A percentile compares a stretch with the other conserved stretches of the same genome.
Evolutionary conservation across 1,140 invertebrate species (phyloP).

Genomic region (Diploscapter pachys): DNA sequence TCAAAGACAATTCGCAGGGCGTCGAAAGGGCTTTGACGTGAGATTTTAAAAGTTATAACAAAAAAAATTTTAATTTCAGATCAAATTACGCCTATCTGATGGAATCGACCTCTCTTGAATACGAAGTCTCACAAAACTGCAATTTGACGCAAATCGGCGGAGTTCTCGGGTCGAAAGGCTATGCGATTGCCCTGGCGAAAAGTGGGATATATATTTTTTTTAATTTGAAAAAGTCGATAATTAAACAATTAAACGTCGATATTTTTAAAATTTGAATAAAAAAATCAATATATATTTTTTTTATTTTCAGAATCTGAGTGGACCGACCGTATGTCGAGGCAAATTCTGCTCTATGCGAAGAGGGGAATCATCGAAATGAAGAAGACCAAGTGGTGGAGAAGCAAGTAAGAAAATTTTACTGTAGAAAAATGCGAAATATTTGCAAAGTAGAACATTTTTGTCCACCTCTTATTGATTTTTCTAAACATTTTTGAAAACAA

Average conservation of each 20-base stretch:
- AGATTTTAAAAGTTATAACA: not conserved
- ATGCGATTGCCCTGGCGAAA: conserved; percentile 65
- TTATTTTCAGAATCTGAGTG: conserved; percentile 51
- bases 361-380: conserved; percentile 59
- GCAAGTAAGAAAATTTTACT: conserved; percentile 44
- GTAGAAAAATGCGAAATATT: not conserved
- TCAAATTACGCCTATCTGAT: conserved; percentile 96
- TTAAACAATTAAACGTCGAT: no score
- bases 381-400: conserved; percentile 58
- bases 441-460: not conserved
- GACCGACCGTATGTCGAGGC: conserved; percentile 55
- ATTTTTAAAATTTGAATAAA: conserved; percentile 6
- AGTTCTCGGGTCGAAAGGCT: conserved; percentile 82
- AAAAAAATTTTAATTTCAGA: conserved; percentile 54
- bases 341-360: conserved; percentile 57
- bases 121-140: conserved; percentile 88
- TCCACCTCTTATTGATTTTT: not conserved
- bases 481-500: not conserved
- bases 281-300: not conserved
- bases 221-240: not conserved
- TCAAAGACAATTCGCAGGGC: conserved; percentile 82
- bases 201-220: conserved; percentile 27
- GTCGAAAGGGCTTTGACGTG: conserved; percentile 72
- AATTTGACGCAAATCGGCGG: conserved; percentile 96
- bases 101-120: conserved; percentile 97